phyloP scores from a whole-genome alignment of 2,113 vertebrate species.

The Dolichallabes microphthalmus region DNA sequence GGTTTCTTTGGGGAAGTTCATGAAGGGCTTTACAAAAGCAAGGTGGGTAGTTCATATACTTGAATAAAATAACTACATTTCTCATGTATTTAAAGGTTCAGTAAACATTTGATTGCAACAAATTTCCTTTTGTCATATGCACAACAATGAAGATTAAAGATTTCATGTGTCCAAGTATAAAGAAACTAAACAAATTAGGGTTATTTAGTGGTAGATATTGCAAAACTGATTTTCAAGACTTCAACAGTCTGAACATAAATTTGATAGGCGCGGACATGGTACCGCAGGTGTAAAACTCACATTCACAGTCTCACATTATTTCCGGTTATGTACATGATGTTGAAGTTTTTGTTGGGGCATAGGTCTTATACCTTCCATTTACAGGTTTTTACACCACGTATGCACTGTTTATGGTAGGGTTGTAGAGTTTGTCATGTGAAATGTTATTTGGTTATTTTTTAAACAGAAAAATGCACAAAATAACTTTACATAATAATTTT shows the following conservation, averaged over 20 bases:
- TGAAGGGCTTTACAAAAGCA: constrained; percentile 83
- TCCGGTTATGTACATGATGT: background rate
- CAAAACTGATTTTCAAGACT: background rate
- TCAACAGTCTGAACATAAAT: background rate
- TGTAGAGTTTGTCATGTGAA: background rate
- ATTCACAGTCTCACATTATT: background rate
- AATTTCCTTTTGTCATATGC: background rate
- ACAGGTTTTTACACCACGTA: background rate
- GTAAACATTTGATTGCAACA: background rate
- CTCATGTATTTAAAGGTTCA: background rate
- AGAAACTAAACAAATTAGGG: background rate
- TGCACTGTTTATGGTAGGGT: background rate
- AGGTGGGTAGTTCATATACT: constrained; percentile 68
- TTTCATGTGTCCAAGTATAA: background rate
- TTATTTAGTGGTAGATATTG: background rate
- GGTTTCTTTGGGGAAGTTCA: constrained; percentile 95
- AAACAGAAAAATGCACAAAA: background rate
- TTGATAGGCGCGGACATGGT: background rate
- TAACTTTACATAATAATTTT: background rate
- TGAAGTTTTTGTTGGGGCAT: background rate
- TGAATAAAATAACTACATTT: background rate
- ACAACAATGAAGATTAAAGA: background rate
- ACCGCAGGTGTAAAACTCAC: background rate
- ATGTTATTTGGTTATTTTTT: background rate
- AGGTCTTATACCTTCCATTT: background rate